A percentile compares a stretch with the other conserved stretches of the same genome.
Evolutionary conservation across 2,797 vertebrate genomes (phyloP).

Genomic region (Phrynocephalus guinanensis): DNA sequence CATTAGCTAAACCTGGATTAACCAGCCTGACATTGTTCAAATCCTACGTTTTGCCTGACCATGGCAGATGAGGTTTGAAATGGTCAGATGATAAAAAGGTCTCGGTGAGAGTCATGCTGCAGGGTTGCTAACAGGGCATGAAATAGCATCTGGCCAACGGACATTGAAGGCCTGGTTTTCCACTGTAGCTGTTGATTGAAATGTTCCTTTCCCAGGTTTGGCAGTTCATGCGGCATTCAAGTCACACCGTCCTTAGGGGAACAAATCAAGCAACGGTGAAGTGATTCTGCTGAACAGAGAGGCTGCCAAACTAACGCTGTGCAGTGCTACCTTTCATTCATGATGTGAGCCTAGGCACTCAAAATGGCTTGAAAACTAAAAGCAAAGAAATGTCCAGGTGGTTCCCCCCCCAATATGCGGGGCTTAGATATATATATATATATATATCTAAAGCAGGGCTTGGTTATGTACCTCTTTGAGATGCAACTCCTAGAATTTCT

Average conservation of each 20-base stretch:
- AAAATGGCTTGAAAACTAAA: constrained; percentile 21
- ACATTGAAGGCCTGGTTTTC: constrained; percentile 39
- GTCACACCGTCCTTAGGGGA: constrained; percentile 45
- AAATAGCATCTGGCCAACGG: constrained; percentile 53
- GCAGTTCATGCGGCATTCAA: constrained; percentile 64
- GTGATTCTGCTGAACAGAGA: constrained; percentile 25
- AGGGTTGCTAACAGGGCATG: constrained; percentile 67
- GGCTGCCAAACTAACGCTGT: constrained; percentile 25
- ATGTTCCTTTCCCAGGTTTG: constrained; percentile 55
- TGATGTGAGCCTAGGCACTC: neutral
- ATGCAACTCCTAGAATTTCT: too few relatives aligned
- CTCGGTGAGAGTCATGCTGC: constrained; percentile 64
- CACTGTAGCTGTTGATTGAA: constrained; percentile 63
- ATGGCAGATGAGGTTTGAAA: constrained; percentile 46
- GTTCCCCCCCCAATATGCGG: neutral
- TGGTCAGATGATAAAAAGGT: constrained; percentile 62
- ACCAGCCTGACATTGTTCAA: constrained; percentile 48
- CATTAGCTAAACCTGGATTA: constrained; percentile 40
- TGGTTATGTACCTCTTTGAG: too few relatives aligned
- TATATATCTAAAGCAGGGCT: neutral
- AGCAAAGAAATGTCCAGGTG: accelerated
- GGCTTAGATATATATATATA: too few relatives aligned
- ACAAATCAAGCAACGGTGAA: constrained; percentile 49
- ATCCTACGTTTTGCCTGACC: constrained; percentile 53
- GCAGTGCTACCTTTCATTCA: constrained; percentile 2